Percentiles rank a stretch among this genome's conserved stretches.
These are phyloP conservation scores for Centroberyx gerrardi DNA, from an alignment of 2,797 vertebrate species.

Conservation along the genomic window DNA sequence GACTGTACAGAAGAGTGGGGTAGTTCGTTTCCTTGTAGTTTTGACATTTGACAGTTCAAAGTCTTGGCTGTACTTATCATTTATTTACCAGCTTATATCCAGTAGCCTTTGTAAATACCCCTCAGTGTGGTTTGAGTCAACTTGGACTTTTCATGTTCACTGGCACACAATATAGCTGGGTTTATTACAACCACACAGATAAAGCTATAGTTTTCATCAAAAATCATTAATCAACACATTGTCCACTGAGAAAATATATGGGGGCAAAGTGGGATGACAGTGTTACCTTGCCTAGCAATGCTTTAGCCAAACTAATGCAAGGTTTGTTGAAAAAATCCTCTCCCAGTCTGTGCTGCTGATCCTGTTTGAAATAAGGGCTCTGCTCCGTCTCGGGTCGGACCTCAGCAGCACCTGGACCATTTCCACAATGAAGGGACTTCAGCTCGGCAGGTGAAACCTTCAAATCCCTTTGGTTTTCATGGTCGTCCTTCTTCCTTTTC, in stretches of 20 bases:
- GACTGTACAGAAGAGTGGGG: too few species aligned
- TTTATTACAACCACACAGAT: too few species aligned
- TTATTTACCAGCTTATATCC: neutral
- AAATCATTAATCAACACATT: too few species aligned
- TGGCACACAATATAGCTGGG: too few species aligned
- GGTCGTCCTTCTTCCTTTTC: slow-evolving; percentile 71
- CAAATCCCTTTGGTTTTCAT: neutral
- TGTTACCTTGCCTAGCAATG: slow-evolving; percentile 92
- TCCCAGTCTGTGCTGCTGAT: slow-evolving; percentile 74
- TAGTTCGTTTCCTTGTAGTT: too few species aligned
- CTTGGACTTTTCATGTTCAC: too few species aligned
- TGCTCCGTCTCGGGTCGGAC: slow-evolving; percentile 13
- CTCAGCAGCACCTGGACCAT: neutral
- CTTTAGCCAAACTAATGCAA: slow-evolving; percentile 89
- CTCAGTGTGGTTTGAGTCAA: neutral
- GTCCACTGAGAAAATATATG: neutral
- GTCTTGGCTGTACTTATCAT: neutral
- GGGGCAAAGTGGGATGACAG: neutral
- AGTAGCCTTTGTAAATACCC: neutral
- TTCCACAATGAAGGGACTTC: slow-evolving; percentile 2
- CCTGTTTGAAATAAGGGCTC: slow-evolving; percentile 85
- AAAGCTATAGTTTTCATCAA: too few species aligned
- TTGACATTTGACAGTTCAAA: too few species aligned
- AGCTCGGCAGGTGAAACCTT: neutral
- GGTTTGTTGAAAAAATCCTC: slow-evolving; percentile 90